phyloP scores from a whole-genome alignment of 1,140 invertebrate species.

The Zaprionus ornatus region DNA sequence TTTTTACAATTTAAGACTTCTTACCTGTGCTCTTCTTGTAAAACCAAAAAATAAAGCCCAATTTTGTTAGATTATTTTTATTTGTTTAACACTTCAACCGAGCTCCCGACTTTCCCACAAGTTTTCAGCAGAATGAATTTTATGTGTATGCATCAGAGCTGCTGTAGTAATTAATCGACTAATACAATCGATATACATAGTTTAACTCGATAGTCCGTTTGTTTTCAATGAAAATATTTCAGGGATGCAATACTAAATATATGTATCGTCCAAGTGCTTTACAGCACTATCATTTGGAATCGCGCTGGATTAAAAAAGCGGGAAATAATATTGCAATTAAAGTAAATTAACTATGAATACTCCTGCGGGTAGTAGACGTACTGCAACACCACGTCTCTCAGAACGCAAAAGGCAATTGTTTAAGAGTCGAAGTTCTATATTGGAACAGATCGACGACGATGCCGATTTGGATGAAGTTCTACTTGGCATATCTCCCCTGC shows the following conservation, averaged over 20 bases:
- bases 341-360: conserved; percentile 64
- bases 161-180: not conserved
- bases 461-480: conserved; percentile 54
- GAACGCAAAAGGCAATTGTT: conserved; percentile 75
- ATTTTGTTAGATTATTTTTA: conserved; percentile 8
- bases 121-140: conserved; percentile 21
- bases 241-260: not conserved
- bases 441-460: conserved; percentile 54
- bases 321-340: conserved; percentile 57
- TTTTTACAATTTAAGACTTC: conserved; percentile 26
- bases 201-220: not conserved
- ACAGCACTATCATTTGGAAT: conserved; percentile 20
- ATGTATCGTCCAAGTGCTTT: not conserved
- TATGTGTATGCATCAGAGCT: conserved; percentile 24
- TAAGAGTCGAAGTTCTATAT: conserved; percentile 29
- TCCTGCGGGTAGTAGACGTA: conserved; percentile 59
- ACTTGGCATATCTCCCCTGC: conserved; percentile 63
- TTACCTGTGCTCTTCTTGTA: conserved; percentile 40
- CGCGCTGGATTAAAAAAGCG: conserved; percentile 64
- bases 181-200: not conserved
- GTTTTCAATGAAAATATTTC: not conserved
- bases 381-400: conserved; percentile 64
- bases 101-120: conserved; percentile 17
- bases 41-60: conserved; percentile 24
- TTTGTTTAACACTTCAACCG: not conserved